Percentiles rank a stretch among this genome's conserved stretches.
phyloP scores from a whole-genome alignment of 2,113 vertebrate genomes.

The Cnemophilus loriae region DNA sequence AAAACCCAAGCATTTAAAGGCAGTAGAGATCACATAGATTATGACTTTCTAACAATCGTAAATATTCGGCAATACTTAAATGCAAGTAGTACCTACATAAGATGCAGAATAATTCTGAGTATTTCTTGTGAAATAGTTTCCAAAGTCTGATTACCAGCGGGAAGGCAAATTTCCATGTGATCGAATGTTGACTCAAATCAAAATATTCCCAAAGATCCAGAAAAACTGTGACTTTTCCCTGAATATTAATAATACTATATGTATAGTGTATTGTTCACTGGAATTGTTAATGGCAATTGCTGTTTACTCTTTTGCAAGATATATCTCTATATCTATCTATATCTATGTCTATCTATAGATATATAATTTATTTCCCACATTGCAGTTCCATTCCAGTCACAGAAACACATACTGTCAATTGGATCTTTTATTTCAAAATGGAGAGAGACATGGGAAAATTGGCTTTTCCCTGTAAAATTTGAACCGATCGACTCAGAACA shows the following conservation, averaged over 20 bases:
- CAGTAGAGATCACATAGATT: neutral
- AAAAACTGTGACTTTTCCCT: neutral
- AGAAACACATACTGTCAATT: neutral
- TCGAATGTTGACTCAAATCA: neutral
- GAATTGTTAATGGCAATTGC: neutral
- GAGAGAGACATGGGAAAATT: neutral
- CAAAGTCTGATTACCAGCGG: neutral
- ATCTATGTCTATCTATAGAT: neutral
- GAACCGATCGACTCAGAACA: neutral
- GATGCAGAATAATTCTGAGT: neutral
- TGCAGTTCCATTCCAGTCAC: neutral
- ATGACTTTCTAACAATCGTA: neutral
- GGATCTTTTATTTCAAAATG: neutral
- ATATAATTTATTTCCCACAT: neutral
- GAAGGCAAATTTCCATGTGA: neutral
- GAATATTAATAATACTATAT: neutral
- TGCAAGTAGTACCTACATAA: neutral
- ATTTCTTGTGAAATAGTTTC: neutral
- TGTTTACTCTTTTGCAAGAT: neutral
- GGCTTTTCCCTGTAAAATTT: neutral
- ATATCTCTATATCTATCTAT: neutral
- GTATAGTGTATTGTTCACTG: neutral
- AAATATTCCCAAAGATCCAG: neutral
- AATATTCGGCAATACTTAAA: neutral
- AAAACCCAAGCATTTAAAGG: neutral